A percentile compares a stretch with the other conserved stretches of the same genome.
Conservation (phyloP, 2,888 invertebrate genomes). For the Tortricodes alternella region DNA sequence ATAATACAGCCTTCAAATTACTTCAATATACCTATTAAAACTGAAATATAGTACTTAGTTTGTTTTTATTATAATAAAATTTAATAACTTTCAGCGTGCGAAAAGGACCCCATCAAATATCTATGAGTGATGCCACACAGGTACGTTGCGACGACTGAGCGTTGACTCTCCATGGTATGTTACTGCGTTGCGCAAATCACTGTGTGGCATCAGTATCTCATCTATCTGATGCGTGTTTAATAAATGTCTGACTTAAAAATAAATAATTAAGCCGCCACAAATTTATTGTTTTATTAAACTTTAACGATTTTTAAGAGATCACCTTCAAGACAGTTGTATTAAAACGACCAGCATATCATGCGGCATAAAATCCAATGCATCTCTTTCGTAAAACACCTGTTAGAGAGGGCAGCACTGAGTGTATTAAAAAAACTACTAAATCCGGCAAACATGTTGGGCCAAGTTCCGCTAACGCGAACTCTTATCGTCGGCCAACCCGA, state of each 20-base stretch:
- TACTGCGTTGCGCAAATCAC: too few species aligned
- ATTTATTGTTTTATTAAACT: background rate
- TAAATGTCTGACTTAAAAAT: background rate
- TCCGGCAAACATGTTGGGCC: too few species aligned
- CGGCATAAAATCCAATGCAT: slow-evolving; percentile 13
- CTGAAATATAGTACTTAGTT: background rate
- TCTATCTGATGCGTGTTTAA: too few species aligned
- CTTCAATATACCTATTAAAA: background rate
- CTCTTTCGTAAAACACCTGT: slow-evolving; percentile 22
- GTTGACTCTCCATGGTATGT: too few species aligned
- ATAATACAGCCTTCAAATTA: background rate
- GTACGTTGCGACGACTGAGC: too few species aligned
- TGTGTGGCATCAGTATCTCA: too few species aligned
- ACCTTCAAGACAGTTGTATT: background rate
- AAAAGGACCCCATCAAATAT: too few species aligned
- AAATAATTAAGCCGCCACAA: slow-evolving; percentile 14
- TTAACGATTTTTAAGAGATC: background rate
- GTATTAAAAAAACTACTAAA: slow-evolving; percentile 19
- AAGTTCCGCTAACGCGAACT: too few species aligned
- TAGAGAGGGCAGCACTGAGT: background rate
- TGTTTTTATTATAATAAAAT: background rate
- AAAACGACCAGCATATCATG: background rate
- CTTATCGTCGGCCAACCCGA: too few species aligned
- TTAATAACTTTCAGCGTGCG: background rate
- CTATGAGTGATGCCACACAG: too few species aligned